Conservation (phyloP, 2,797 vertebrate species). For the Varecia variegata region DNA sequence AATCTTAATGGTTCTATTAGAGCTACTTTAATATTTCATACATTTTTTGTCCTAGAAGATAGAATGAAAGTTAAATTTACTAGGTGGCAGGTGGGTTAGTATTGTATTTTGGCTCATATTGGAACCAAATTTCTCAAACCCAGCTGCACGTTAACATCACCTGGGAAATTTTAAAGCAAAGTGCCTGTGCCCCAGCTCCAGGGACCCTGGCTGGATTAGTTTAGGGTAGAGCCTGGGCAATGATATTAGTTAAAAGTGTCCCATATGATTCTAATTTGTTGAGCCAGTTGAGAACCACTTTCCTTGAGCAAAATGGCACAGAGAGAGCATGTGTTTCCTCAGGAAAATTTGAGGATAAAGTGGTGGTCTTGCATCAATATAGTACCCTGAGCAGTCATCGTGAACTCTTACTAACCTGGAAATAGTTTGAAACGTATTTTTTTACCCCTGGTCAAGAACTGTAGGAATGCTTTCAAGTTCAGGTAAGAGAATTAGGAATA, state of each 20-base stretch:
- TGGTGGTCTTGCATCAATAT: background rate
- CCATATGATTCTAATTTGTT: background rate
- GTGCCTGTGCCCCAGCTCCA: background rate
- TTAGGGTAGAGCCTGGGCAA: background rate
- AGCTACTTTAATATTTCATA: constrained; percentile 11
- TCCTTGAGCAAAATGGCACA: background rate
- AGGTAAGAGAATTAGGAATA: background rate
- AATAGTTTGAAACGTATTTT: constrained; percentile 1
- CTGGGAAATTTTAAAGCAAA: constrained; percentile 17
- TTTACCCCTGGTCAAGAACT: background rate
- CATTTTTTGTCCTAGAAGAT: background rate
- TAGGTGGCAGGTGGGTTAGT: background rate
- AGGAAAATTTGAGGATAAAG: background rate
- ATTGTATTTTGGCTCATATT: background rate
- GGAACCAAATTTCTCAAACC: background rate
- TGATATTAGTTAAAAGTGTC: background rate
- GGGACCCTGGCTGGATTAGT: background rate
- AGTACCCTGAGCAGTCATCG: background rate
- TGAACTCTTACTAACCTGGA: background rate
- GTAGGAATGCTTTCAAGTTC: background rate
- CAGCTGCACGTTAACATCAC: background rate
- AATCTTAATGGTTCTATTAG: constrained; percentile 4
- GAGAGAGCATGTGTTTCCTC: background rate
- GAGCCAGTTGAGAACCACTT: background rate
- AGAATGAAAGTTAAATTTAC: constrained; percentile 8